phyloP scores from a whole-genome alignment of 2,888 invertebrate species.

The Cephonodes hylas region DNA sequence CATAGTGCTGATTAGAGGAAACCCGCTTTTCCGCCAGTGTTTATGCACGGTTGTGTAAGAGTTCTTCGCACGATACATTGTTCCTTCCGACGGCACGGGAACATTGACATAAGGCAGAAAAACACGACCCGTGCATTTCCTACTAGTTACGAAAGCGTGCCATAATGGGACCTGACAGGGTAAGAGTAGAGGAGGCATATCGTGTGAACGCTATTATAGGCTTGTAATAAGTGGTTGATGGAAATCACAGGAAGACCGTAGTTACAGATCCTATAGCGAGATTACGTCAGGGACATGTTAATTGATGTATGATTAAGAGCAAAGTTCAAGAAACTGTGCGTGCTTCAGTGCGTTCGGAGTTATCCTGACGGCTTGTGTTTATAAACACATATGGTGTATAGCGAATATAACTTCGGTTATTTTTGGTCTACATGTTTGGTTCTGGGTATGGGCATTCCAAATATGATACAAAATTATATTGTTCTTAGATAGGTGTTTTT shows the following conservation, averaged over 20 bases:
- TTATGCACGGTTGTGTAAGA: neutral
- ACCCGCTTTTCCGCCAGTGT: neutral
- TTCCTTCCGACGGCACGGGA: slow-evolving; percentile 28
- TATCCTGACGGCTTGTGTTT: too few relatives aligned
- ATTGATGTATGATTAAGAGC: too few relatives aligned
- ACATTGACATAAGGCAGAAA: slow-evolving; percentile 23
- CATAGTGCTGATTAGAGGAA: neutral
- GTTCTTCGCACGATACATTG: slow-evolving; percentile 29
- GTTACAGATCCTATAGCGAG: too few relatives aligned
- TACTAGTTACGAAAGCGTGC: neutral
- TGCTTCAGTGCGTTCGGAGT: too few relatives aligned
- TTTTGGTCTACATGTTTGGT: too few relatives aligned
- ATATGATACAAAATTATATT: too few relatives aligned
- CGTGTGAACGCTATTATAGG: slow-evolving; percentile 1
- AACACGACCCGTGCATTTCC: slow-evolving; percentile 17
- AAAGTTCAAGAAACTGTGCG: too few relatives aligned
- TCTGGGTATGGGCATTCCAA: too few relatives aligned
- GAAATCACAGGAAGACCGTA: neutral
- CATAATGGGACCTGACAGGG: neutral
- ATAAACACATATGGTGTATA: too few relatives aligned
- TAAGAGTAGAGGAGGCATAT: neutral
- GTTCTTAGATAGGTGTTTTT: too few relatives aligned
- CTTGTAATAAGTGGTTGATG: neutral
- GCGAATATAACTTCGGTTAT: too few relatives aligned
- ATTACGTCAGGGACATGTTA: too few relatives aligned